phyloP scores from a whole-genome alignment of 2,888 invertebrate genomes.

The Tanypteryx hageni region DNA sequence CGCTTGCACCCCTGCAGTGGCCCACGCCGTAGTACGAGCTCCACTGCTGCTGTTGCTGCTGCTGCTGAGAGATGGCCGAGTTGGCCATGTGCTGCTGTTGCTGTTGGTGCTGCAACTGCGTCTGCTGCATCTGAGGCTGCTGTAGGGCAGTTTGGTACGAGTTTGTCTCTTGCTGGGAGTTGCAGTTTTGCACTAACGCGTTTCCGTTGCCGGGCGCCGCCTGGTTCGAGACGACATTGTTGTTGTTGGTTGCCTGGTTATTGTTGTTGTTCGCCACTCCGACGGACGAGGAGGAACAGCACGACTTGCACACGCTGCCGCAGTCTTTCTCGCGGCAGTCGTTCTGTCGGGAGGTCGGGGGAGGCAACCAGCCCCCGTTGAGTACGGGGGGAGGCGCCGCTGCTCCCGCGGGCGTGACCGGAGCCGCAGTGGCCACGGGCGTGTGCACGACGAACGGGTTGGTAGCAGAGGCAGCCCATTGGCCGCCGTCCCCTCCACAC shows the following conservation, averaged over 20 bases:
- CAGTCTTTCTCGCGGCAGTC: conserved; percentile 44
- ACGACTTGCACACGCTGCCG: conserved; percentile 34
- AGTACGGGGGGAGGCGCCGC: neutral
- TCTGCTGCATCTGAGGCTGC: conserved; percentile 72
- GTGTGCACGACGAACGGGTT: neutral
- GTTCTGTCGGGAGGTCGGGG: neutral
- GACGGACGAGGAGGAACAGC: conserved; percentile 34
- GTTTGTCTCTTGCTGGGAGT: conserved; percentile 60
- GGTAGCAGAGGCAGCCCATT: neutral
- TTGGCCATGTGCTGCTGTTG: conserved; percentile 70
- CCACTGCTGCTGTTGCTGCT: conserved; percentile 65
- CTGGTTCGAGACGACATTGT: conserved; percentile 68
- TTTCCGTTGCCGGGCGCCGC: conserved; percentile 65
- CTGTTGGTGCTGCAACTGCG: conserved; percentile 67
- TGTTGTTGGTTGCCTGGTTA: conserved; percentile 65
- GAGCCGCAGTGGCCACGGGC: neutral
- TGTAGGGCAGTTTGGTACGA: conserved; percentile 70
- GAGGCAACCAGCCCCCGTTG: neutral
- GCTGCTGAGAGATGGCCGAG: conserved; percentile 71
- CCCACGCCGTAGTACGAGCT: conserved; percentile 48
- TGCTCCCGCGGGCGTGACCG: neutral
- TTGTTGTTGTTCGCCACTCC: neutral
- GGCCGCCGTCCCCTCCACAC: conserved; percentile 65
- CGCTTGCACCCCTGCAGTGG: conserved; percentile 66
- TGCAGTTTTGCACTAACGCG: conserved; percentile 51